Conservation (phyloP, 2,797 vertebrate genomes). For the Ptychobarbus kaznakovi region DNA sequence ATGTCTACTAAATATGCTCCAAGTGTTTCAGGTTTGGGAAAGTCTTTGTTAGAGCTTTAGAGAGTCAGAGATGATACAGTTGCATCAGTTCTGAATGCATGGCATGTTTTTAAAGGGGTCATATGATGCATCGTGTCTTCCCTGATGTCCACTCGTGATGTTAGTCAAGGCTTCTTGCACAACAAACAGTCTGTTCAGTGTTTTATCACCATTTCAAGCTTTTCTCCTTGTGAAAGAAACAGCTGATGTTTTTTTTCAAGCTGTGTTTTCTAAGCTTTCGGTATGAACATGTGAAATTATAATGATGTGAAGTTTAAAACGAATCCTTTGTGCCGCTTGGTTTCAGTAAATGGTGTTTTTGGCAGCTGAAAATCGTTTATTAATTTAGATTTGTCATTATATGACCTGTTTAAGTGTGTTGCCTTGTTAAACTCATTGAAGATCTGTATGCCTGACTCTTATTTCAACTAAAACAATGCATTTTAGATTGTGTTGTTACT, state of each 20-base stretch:
- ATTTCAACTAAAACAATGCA: not conserved
- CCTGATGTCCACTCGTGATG: not conserved
- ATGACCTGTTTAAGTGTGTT: not conserved
- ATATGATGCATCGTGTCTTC: not conserved
- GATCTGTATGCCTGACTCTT: not conserved
- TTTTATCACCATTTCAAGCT: conserved; percentile 1
- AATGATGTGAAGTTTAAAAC: not conserved
- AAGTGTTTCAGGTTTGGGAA: not conserved
- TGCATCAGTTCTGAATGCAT: not conserved
- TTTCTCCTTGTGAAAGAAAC: not conserved
- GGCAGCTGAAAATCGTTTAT: not conserved
- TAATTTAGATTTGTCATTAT: not conserved
- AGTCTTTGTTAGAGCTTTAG: not conserved
- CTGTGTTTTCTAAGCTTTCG: not conserved
- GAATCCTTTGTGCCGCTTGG: not conserved
- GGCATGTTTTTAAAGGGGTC: not conserved
- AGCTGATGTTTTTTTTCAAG: not conserved
- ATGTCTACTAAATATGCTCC: not conserved
- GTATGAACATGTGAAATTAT: not conserved
- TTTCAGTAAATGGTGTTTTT: not conserved
- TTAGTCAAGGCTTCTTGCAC: conserved; percentile 1
- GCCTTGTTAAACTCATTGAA: not conserved
- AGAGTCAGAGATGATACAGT: conserved; percentile 1
- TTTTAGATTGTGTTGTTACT: not conserved
- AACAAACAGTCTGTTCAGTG: not conserved